Base-by-base conservation (phyloP, 2,113 vertebrate genomes). In the Okapia johnstoni region DNA sequence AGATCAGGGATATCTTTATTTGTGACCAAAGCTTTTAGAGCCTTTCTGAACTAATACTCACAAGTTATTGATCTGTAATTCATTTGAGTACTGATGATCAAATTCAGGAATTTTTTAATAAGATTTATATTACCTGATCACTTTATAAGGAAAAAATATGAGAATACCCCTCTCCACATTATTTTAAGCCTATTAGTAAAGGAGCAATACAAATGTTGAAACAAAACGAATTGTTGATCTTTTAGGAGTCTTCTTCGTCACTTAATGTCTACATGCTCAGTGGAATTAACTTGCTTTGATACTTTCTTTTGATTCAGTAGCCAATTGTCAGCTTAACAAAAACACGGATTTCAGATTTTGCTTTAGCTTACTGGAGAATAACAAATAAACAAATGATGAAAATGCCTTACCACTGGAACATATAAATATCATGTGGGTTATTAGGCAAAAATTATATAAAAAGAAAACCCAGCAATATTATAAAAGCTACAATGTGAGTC, bases 221-320 rank as follows among this genome's bases (percentile, higher is more conserved):
- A 83, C 11, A 81, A 85, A 88, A 54, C 6, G 23, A 85, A 66
- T 43, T 63, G 73, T 73, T 94, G 9, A 21, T 40, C 25, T 95
- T 83, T 86, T 55, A 52, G 40, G 7, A 90, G 12, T 70, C 43
- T 13, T 58, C 40, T 86, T 85, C 36, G 33, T 63, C 43, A 83
- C 60, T 94, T 88, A 93, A 87, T 66, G 46, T 30, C 26, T 57
- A 95, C 3, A 87, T 21, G 81, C 5, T 23, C n/a, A 86, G 33
- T 6, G 50, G 79, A 94, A 96, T 96, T 97, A 90, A 93, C 57
- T 70, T 90, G 7, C n/a, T 91, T 94, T 93, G 30, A 93, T 8
- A 57, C 12, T 80, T 97, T 86, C 50, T 63, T 88, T 83, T 81
- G 2, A 93, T 91, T 90, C 94, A 81, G 48, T 52, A 76, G 73